phyloP scores from a whole-genome alignment of 2,888 invertebrate genomes.

The Machimus rusticus region DNA sequence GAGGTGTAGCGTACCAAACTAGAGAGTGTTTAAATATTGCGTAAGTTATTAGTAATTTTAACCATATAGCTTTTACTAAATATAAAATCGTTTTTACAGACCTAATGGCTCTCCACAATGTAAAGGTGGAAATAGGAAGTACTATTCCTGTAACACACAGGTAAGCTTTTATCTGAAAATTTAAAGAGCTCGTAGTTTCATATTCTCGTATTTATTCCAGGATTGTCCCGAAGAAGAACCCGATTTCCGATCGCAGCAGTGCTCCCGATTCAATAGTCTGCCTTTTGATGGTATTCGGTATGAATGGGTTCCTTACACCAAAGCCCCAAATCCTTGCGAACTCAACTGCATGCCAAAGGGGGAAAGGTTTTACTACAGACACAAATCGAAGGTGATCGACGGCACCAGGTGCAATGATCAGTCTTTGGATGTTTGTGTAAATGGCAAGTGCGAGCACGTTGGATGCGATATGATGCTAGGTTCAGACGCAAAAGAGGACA shows the following conservation, averaged over 20 bases:
- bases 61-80: neutral
- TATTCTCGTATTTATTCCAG: slow-evolving; percentile 60
- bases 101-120: slow-evolving; percentile 72
- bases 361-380: slow-evolving; percentile 90
- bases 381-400: slow-evolving; percentile 81
- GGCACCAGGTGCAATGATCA: slow-evolving; percentile 85
- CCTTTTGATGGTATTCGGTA: slow-evolving; percentile 84
- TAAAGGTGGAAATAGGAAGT: slow-evolving; percentile 80
- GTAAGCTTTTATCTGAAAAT: slow-evolving; percentile 59
- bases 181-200: neutral
- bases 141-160: slow-evolving; percentile 91
- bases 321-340: slow-evolving; percentile 90
- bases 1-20: slow-evolving; percentile 87
- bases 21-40: slow-evolving; percentile 70
- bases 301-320: slow-evolving; percentile 88
- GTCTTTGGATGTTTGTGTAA: slow-evolving; percentile 90
- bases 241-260: slow-evolving; percentile 91
- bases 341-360: slow-evolving; percentile 94
- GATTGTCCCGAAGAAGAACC: slow-evolving; percentile 79
- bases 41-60: slow-evolving; percentile 15
- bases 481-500: slow-evolving; percentile 84
- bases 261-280: slow-evolving; percentile 81
- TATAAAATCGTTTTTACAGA: slow-evolving; percentile 58
- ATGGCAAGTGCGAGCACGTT: slow-evolving; percentile 90
- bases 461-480: slow-evolving; percentile 96